phyloP scores from a whole-genome alignment of 1,140 invertebrate genomes.

The Drosophila erecta region DNA sequence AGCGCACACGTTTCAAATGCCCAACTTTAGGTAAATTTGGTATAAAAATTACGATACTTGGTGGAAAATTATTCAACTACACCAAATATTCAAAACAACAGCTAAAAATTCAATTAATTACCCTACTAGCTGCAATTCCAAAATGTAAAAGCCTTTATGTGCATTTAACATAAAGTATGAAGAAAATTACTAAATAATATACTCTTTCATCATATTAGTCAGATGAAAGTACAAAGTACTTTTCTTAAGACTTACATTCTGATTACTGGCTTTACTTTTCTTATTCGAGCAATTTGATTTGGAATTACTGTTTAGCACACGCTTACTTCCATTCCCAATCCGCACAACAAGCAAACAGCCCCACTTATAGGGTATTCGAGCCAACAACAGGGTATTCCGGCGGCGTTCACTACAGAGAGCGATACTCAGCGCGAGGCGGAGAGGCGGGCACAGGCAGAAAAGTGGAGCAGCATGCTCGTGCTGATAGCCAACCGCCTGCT shows the following conservation, averaged over 20 bases:
- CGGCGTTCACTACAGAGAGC: constrained; percentile 1
- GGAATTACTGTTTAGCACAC: too few species aligned
- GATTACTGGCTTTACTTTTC: too few species aligned
- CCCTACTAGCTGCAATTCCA: not conserved
- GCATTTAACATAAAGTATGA: not conserved
- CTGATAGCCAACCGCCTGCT: constrained; percentile 35
- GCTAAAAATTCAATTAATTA: not conserved
- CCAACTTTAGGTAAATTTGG: not conserved
- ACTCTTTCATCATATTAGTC: too few species aligned
- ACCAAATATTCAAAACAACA: not conserved
- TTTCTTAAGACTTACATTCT: too few species aligned
- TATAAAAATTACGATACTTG: not conserved
- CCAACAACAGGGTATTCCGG: not conserved
- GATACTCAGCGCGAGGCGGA: constrained; percentile 6
- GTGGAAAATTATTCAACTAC: not conserved
- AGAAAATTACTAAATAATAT: not conserved
- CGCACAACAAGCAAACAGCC: not conserved
- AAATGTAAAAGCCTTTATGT: not conserved
- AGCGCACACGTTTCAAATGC: not conserved
- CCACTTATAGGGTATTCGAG: constrained; percentile 7
- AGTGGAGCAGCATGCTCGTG: constrained; percentile 37
- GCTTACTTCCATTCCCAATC: not conserved
- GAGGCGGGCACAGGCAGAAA: constrained; percentile 21
- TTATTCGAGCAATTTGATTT: too few species aligned
- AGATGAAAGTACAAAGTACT: too few species aligned